Conservation (phyloP, 2,113 vertebrate species). For the Scophthalmus maximus region DNA sequence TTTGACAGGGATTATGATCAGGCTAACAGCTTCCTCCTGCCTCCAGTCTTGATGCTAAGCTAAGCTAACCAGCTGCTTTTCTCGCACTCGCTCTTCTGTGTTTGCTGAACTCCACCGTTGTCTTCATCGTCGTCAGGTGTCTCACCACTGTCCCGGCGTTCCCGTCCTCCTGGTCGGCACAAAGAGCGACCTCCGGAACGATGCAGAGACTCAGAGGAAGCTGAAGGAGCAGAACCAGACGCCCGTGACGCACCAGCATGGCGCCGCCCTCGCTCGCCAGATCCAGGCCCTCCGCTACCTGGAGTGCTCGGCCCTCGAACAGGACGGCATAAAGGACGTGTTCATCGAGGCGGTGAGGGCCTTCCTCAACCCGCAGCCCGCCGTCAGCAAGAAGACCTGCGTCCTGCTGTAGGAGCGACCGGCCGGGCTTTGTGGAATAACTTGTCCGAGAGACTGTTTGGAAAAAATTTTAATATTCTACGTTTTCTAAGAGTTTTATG, state of each 20-base stretch:
- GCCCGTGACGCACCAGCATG: slow-evolving; percentile 90
- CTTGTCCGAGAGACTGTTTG: no score
- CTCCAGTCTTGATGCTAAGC: background rate
- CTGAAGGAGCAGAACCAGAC: slow-evolving; percentile 94
- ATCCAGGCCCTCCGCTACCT: slow-evolving; percentile 93
- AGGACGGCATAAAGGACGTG: slow-evolving; percentile 96
- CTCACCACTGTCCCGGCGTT: slow-evolving; percentile 93
- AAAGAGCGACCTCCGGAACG: slow-evolving; percentile 93
- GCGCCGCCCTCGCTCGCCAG: slow-evolving; percentile 88
- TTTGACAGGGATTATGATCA: no score
- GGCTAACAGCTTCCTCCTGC: no score
- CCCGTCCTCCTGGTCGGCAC: slow-evolving; percentile 96
- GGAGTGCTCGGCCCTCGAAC: slow-evolving; percentile 95
- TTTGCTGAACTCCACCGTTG: no score
- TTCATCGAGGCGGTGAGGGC: slow-evolving; percentile 90
- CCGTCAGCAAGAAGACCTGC: slow-evolving; percentile 84
- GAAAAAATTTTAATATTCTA: no score
- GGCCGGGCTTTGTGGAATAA: no score
- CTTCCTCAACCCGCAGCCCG: slow-evolving; percentile 88
- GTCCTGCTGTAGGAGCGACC: slow-evolving; percentile 84
- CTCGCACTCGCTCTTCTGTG: background rate
- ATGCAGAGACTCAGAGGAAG: slow-evolving; percentile 87
- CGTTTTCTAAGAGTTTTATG: no score
- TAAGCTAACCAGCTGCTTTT: background rate
- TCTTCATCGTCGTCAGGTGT: slow-evolving; percentile 58